Conservation (phyloP, 2,113 vertebrate genomes). For the Siphamia tubifer region DNA sequence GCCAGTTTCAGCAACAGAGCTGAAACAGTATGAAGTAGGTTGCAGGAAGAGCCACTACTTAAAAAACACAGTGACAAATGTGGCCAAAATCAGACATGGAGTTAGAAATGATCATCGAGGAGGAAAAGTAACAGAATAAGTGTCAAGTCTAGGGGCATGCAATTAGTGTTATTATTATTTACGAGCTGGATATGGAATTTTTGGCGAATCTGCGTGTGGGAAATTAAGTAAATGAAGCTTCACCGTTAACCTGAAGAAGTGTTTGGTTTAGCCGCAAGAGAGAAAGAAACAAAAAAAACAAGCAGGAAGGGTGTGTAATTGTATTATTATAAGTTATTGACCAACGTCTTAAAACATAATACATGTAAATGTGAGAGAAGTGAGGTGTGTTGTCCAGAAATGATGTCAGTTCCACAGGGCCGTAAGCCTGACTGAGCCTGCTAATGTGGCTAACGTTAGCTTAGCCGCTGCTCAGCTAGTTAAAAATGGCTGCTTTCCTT, state of each 20-base stretch:
- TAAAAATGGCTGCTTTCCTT: slow-evolving; percentile 95
- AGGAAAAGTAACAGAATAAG: no score
- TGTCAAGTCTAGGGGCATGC: no score
- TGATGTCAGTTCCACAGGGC: slow-evolving; percentile 64
- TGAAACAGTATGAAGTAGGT: not conserved
- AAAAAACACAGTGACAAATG: not conserved
- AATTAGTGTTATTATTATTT: no score
- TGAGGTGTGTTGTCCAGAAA: slow-evolving; percentile 31
- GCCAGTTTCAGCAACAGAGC: not conserved
- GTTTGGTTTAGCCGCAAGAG: not conserved
- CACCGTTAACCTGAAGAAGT: slow-evolving; percentile 22
- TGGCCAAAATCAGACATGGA: not conserved
- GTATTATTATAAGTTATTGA: not conserved
- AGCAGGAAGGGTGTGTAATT: not conserved
- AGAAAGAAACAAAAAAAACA: no score
- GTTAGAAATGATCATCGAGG: not conserved
- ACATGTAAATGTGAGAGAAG: not conserved
- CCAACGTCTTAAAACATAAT: slow-evolving; percentile 8
- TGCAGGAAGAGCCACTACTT: not conserved
- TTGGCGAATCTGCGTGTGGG: slow-evolving; percentile 1
- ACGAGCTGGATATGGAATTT: no score
- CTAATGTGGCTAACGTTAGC: slow-evolving; percentile 73
- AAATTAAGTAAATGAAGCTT: slow-evolving; percentile 29
- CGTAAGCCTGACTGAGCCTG: slow-evolving; percentile 72
- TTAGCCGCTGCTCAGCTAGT: slow-evolving; percentile 76